phyloP scores from a whole-genome alignment of 2,113 vertebrate species.

The Oxygymnocypris stewartii region DNA sequence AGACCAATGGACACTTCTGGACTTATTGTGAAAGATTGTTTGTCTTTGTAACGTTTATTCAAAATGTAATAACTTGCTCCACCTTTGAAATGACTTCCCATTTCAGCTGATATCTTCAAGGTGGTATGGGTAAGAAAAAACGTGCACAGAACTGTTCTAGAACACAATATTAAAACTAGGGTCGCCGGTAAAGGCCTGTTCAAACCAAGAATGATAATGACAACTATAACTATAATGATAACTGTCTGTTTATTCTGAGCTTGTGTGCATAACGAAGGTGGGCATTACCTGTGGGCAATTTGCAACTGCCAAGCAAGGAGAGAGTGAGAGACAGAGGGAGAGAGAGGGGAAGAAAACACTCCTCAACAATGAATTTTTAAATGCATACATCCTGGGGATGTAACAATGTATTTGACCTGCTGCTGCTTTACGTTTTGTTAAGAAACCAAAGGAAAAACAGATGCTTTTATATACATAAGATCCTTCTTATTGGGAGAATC shows the following conservation, averaged over 20 bases:
- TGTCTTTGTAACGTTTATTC: not conserved
- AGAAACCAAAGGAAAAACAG: not conserved
- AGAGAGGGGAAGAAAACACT: no score
- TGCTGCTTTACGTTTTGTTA: not conserved
- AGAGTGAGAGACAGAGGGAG: no score
- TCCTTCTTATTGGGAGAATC: not conserved
- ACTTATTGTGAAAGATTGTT: not conserved
- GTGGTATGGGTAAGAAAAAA: not conserved
- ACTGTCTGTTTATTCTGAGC: not conserved
- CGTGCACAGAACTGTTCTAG: no score
- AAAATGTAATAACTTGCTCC: not conserved
- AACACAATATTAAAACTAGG: no score
- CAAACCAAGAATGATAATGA: not conserved
- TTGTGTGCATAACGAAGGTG: not conserved
- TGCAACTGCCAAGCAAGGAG: no score
- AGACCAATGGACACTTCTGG: not conserved
- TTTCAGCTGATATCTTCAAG: not conserved
- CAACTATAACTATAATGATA: not conserved
- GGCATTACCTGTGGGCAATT: no score
- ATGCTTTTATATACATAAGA: not conserved
- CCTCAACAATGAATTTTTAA: no score
- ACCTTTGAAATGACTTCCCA: not conserved
- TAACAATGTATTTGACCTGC: not conserved
- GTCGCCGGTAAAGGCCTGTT: not conserved
- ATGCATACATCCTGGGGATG: no score